Conservation (phyloP, 2,888 invertebrate species). For the Erebia palarica region DNA sequence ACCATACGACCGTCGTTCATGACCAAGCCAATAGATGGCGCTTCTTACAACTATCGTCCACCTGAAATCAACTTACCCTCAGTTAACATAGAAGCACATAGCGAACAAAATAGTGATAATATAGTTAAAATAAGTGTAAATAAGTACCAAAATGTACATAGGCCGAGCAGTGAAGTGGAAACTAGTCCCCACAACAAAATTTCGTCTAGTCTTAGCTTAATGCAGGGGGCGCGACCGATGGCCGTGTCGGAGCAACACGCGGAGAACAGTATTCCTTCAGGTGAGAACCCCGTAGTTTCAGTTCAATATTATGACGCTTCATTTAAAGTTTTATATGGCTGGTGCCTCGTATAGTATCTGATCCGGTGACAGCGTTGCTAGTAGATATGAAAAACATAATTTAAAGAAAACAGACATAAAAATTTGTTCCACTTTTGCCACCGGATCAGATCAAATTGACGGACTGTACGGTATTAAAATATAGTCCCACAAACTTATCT, state of each 20-base stretch:
- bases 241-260: conserved; percentile 75
- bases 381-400: too few species aligned
- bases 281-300: conserved; percentile 50
- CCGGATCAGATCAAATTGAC: too few species aligned
- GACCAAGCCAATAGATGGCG: conserved; percentile 81
- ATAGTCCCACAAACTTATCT: too few species aligned
- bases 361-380: too few species aligned
- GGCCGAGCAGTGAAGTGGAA: conserved; percentile 73
- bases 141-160: conserved; percentile 82
- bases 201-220: conserved; percentile 81
- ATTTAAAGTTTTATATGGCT: too few species aligned
- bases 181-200: conserved; percentile 82
- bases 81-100: conserved; percentile 75
- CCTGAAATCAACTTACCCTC: conserved; percentile 76
- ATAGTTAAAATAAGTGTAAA: conserved; percentile 81
- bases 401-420: too few species aligned
- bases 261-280: conserved; percentile 75
- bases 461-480: too few species aligned
- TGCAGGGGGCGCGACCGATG: conserved; percentile 76
- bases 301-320: conserved; percentile 12
- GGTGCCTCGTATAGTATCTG: too few species aligned
- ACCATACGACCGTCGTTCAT: conserved; percentile 78
- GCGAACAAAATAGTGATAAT: conserved; percentile 82
- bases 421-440: too few species aligned
- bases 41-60: conserved; percentile 70